These are phyloP conservation scores for Ormyrus nitidulus DNA, from an alignment of 2,888 invertebrate species.

Conservation along the genomic window DNA sequence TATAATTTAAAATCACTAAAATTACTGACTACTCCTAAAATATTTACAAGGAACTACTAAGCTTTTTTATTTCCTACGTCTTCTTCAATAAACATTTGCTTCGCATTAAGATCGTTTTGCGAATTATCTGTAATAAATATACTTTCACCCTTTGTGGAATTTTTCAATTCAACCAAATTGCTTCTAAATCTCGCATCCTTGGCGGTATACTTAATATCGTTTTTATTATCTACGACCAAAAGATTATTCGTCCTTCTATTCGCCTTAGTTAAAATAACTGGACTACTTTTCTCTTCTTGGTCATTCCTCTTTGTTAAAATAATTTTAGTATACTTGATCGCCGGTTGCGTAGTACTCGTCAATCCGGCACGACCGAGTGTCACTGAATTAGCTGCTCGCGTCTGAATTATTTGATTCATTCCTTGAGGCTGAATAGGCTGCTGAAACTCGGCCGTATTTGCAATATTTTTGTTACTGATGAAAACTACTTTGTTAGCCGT, in stretches of 20 bases:
- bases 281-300: constrained; percentile 60
- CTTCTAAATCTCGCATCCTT: background rate
- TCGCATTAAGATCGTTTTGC: background rate
- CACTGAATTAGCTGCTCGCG: constrained; percentile 50
- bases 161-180: constrained; percentile 1
- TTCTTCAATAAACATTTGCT: constrained; percentile 15
- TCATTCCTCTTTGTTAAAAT: constrained; percentile 75
- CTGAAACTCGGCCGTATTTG: constrained; percentile 11
- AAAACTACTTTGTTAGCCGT: constrained; percentile 35
- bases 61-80: constrained; percentile 5
- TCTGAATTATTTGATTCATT: constrained; percentile 56
- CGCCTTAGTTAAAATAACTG: constrained; percentile 66
- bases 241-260: constrained; percentile 34
- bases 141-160: constrained; percentile 10
- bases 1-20: constrained; percentile 38
- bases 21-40: background rate
- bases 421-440: constrained; percentile 20
- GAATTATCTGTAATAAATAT: background rate
- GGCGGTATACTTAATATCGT: constrained; percentile 28
- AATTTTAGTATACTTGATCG: constrained; percentile 76
- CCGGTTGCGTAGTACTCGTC: constrained; percentile 57
- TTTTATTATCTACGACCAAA: constrained; percentile 38
- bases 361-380: constrained; percentile 34
- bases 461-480: constrained; percentile 41
- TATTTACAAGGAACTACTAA: constrained; percentile 35